Evolutionary conservation across 2,113 vertebrate species (phyloP), one percentile per base, ranked within the genome.

Genomic region (Mola mola): DNA sequence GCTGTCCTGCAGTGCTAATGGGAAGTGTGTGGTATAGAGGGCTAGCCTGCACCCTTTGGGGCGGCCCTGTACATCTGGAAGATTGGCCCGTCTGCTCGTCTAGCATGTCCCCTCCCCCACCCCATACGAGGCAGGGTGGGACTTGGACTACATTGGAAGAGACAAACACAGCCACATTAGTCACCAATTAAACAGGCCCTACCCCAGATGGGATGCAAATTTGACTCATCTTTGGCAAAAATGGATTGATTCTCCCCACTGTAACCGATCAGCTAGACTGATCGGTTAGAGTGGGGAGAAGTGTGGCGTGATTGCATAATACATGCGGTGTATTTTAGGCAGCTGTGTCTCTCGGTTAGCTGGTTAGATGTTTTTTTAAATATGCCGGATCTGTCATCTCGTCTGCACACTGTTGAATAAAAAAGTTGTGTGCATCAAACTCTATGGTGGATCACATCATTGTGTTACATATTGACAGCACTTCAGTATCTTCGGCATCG

Each of bases 11-110:
- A 64, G 64, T 68, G 71, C 62, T 67, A 72, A 49, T 72, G 36
- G 52, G 82, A 78, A 65, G 78, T 81, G 51, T 28, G 79, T 69
- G 60, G 57, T 77, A 75, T 68, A 64, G 77, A 51, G 69, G 49
- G 58, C 75, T 41, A 21, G 58, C 60, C 66, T 59, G 65, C 44
- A 56, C 72, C 75, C 84, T 72, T 72, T 74, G 72, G 82, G 80
- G 60, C 26, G 12, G 47, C 72, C 63, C 62, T 22, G 65, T 87
- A 82, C 86, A 87, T 88, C 84, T 88, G 84, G 83, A 89, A 82
- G 82, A 79, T 82, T 63, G 78, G 77, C 64, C 65, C 44, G 84
- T 76, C 76, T 76, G 75, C 51, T 49, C 36, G 83, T 85, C 81
- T 84, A 64, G 66, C 56, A 2, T 47, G 17, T 21, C 47, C 71